These are phyloP conservation scores for Trachythela sp. DNA, from an alignment of 64 coral and sea anemone species.

Conservation along the genomic window DNA sequence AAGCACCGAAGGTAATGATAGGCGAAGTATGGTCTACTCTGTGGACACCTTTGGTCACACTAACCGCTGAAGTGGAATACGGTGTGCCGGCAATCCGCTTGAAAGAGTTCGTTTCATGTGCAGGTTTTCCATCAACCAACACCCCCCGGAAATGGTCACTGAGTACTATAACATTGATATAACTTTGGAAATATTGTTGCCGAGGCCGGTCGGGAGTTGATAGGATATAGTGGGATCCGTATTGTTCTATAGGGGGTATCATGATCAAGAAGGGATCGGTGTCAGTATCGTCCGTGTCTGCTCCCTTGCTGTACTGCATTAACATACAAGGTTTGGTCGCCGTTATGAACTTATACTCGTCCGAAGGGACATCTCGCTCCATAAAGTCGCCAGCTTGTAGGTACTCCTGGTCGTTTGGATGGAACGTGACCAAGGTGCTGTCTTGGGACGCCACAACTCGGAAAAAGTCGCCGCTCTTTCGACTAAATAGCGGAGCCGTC, in stretches of 20 bases:
- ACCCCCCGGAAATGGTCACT: not conserved
- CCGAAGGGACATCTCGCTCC: not conserved
- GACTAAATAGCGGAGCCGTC: conserved; percentile 52
- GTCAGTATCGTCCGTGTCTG: not conserved
- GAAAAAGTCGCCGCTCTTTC: conserved; percentile 39
- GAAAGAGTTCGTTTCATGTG: not conserved
- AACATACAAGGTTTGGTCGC: conserved; percentile 55
- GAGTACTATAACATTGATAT: not conserved
- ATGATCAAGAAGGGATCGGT: conserved; percentile 60
- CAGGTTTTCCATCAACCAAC: conserved; percentile 5
- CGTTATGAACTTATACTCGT: conserved; percentile 21
- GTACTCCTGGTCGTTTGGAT: not conserved
- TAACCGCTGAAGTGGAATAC: not conserved
- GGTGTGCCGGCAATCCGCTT: not conserved
- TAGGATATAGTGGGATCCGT: conserved; percentile 15
- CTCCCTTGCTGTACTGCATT: conserved; percentile 59
- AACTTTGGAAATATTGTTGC: conserved; percentile 13
- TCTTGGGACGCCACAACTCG: conserved; percentile 53
- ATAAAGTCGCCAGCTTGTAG: conserved; percentile 42
- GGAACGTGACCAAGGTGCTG: conserved; percentile 33
- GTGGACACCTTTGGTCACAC: not conserved
- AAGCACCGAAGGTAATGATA: conserved; percentile 45
- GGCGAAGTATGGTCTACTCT: conserved; percentile 41
- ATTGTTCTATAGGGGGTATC: conserved; percentile 57
- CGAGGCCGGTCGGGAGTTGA: not conserved